Conservation (phyloP, 2,797 vertebrate species). For the Allobates femoralis region DNA sequence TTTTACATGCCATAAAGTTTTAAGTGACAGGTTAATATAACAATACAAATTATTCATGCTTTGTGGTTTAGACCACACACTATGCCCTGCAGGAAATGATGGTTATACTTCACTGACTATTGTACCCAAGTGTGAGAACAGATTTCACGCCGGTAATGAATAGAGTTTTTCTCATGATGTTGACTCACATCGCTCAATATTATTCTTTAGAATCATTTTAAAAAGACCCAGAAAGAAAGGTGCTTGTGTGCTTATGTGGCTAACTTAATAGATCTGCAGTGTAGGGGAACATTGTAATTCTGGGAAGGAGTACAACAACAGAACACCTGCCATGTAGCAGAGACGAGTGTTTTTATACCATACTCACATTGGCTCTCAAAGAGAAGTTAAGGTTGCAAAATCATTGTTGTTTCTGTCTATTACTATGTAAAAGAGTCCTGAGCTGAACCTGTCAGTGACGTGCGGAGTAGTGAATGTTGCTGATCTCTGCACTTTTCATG, state of each 20-base stretch:
- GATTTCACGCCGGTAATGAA: slow-evolving; percentile 8
- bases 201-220: slow-evolving; percentile 45
- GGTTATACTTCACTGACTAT: slow-evolving; percentile 28
- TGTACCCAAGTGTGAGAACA: slow-evolving; percentile 22
- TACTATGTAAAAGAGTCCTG: slow-evolving; percentile 42
- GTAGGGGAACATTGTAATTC: slow-evolving; percentile 55
- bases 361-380: slow-evolving; percentile 25
- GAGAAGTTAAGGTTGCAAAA: slow-evolving; percentile 31
- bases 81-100: slow-evolving; percentile 14
- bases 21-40: not conserved
- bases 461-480: slow-evolving; percentile 10
- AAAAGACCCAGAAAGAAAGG: not conserved
- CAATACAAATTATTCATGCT: not conserved
- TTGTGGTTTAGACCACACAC: slow-evolving; percentile 46
- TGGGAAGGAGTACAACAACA: slow-evolving; percentile 31
- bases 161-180: slow-evolving; percentile 6
- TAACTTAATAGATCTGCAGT: slow-evolving; percentile 13
- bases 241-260: slow-evolving; percentile 8
- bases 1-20: slow-evolving; percentile 2
- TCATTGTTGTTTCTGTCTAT: slow-evolving; percentile 10
- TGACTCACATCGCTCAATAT: slow-evolving; percentile 27
- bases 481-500: slow-evolving; percentile 16
- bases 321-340: slow-evolving; percentile 51
- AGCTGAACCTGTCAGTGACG: slow-evolving; percentile 48
- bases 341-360: slow-evolving; percentile 45